Conservation (phyloP, 2,888 invertebrate genomes). For the Nomada ferruginata region DNA sequence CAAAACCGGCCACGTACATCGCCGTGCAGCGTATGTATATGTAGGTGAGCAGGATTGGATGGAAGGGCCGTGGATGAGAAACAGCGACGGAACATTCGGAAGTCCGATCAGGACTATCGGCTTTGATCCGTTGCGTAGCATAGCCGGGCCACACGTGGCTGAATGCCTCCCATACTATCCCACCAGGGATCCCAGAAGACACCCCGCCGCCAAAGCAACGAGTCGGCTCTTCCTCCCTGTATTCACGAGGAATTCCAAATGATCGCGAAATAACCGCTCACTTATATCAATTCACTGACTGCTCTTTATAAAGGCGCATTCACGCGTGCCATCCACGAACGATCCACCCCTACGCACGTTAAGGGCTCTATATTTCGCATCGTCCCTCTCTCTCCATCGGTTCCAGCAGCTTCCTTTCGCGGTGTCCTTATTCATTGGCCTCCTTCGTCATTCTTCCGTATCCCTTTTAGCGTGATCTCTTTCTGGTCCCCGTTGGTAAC, state of each 20-base stretch:
- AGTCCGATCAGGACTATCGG: slow-evolving; percentile 73
- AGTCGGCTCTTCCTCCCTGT: slow-evolving; percentile 47
- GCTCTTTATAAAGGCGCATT: slow-evolving; percentile 82
- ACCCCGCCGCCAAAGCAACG: slow-evolving; percentile 21
- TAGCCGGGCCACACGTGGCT: slow-evolving; percentile 70
- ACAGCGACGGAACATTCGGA: slow-evolving; percentile 68
- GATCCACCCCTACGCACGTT: slow-evolving; percentile 67
- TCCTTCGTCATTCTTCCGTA: slow-evolving; percentile 25
- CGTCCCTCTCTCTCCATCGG: slow-evolving; percentile 30
- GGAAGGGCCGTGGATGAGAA: slow-evolving; percentile 38
- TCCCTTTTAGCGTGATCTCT: slow-evolving; percentile 41
- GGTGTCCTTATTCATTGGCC: slow-evolving; percentile 33
- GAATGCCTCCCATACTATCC: slow-evolving; percentile 55
- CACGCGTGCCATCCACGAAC: slow-evolving; percentile 80
- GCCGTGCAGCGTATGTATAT: slow-evolving; percentile 20
- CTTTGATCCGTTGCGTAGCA: slow-evolving; percentile 75
- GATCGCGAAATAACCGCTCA: slow-evolving; percentile 84
- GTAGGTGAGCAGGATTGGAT: slow-evolving; percentile 31
- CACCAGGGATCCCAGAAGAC: slow-evolving; percentile 34
- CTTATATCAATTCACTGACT: slow-evolving; percentile 82
- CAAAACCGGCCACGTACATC: slow-evolving; percentile 10
- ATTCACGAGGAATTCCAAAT: slow-evolving; percentile 80
- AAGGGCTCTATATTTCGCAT: slow-evolving; percentile 62
- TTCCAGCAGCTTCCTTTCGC: slow-evolving; percentile 26
- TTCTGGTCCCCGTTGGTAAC: slow-evolving; percentile 50